Conservation (phyloP, 2,888 invertebrate species). For the Napeogenes sylphis region DNA sequence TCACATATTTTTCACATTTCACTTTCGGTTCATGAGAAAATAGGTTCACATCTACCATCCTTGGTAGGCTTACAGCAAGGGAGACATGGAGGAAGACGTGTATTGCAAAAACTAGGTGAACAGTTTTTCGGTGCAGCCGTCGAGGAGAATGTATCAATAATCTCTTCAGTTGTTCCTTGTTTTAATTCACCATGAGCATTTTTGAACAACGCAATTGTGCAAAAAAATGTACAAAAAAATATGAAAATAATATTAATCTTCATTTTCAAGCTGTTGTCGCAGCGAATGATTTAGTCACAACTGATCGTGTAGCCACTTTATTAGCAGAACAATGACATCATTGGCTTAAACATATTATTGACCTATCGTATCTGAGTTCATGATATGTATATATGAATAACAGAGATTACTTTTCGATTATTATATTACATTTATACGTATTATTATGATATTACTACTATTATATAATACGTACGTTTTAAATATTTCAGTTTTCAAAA, state of each 20-base stretch:
- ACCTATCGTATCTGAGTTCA: conserved; percentile 16
- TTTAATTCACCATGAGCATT: conserved; percentile 37
- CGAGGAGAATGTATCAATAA: conserved; percentile 24
- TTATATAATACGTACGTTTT: no score
- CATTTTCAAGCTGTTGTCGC: conserved; percentile 20
- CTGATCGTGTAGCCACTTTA: conserved; percentile 12
- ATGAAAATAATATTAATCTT: conserved; percentile 16
- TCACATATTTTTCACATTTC: no score
- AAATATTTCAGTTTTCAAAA: no score
- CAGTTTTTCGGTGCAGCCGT: conserved; percentile 28
- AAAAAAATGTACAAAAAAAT: conserved; percentile 11
- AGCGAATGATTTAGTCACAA: conserved; percentile 11
- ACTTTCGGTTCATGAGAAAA: no score
- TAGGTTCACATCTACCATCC: conserved; percentile 64
- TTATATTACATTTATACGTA: no score
- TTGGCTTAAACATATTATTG: neutral
- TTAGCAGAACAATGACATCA: neutral
- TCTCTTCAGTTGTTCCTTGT: conserved; percentile 18
- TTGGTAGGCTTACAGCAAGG: conserved; percentile 51
- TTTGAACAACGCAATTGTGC: conserved; percentile 16
- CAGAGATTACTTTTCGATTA: no score
- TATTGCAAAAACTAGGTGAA: conserved; percentile 39
- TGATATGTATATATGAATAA: no score
- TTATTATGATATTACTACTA: no score
- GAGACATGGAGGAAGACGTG: conserved; percentile 39